Percentiles rank a stretch among this genome's conserved stretches.
Conservation (phyloP, 2,113 vertebrate species). For the Lutjanus erythropterus region DNA sequence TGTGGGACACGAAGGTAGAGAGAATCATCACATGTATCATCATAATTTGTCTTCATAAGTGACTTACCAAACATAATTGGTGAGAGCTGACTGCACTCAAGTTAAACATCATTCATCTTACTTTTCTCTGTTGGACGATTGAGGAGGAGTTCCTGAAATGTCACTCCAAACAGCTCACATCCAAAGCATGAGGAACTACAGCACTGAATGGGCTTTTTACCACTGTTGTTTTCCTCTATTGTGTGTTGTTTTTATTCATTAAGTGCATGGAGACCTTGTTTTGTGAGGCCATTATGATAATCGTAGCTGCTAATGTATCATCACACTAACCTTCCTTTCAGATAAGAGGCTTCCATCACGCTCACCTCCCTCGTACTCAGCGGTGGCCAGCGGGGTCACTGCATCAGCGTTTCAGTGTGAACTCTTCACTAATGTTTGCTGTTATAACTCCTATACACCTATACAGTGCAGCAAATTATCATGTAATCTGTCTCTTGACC, state of each 20-base stretch:
- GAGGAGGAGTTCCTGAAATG: not conserved
- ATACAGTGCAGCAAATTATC: not conserved
- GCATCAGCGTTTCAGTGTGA: not conserved
- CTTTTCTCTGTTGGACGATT: not conserved
- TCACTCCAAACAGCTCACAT: not conserved
- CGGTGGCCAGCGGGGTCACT: not conserved
- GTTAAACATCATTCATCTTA: not conserved
- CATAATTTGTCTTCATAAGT: not conserved
- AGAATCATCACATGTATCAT: not conserved
- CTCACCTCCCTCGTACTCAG: not conserved
- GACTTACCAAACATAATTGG: not conserved
- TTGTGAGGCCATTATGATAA: not conserved
- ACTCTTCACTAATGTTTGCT: not conserved
- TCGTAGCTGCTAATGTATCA: slow-evolving; percentile 13
- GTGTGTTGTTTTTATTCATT: not conserved
- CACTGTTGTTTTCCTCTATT: not conserved
- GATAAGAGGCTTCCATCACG: not conserved
- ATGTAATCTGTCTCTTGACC: slow-evolving; percentile 17
- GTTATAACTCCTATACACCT: not conserved
- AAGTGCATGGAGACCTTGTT: slow-evolving; percentile 1
- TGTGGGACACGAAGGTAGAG: not conserved
- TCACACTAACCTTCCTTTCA: not conserved
- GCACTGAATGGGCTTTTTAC: not conserved
- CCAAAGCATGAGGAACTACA: not conserved
- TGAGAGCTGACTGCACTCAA: not conserved